Evolutionary conservation across 2,797 vertebrate genomes (phyloP), one percentile per base, ranked within the genome.

Genomic region (Bovichtus variegatus): DNA sequence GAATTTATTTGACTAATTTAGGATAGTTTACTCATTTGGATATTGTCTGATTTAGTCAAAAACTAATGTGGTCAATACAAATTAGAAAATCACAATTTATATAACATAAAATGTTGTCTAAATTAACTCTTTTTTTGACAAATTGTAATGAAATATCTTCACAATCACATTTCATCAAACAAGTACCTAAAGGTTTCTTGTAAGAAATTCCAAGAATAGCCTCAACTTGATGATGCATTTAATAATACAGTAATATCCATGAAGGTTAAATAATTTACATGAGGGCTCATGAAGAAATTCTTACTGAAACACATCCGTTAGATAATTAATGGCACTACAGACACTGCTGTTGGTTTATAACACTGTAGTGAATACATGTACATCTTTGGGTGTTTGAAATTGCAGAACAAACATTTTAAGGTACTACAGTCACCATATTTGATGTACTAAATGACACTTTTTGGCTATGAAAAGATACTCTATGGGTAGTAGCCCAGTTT

Each of bases 241-340:
- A 79, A 76, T 69, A 57, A 74, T 71, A 73, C 53, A 71, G 41
- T 68, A 36, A 63, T 40, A 49, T 61, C 55, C 43, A 76, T 41
- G n/a, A 68, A 40, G 40, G 31, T 65, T 84, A 11, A 75, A 82
- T 76, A 63, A 82, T 78, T 80, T 23, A 77, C 46, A 57, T 2
- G 9, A 46, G 27, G 29, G 55, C 41, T 15, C 38, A 21, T 55
- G 64, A 58, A 41, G 36, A 64, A 65, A 11, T 6, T 61, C 23
- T 63, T 49, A 29, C 38, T 72, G 61, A 47, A 75, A 76, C 59
- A 64, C 57, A 58, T 58, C n/a, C 15, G 61, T 74, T n/a, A 43
- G 60, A 69, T 71, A 60, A 67, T 29, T 55, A 6, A 55, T 60
- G 47, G 50, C n/a, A 21, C n/a, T 51, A 12, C 16, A 62, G 40